Conservation (phyloP, 2,888 invertebrate species). For the Ormyrus labotus region DNA sequence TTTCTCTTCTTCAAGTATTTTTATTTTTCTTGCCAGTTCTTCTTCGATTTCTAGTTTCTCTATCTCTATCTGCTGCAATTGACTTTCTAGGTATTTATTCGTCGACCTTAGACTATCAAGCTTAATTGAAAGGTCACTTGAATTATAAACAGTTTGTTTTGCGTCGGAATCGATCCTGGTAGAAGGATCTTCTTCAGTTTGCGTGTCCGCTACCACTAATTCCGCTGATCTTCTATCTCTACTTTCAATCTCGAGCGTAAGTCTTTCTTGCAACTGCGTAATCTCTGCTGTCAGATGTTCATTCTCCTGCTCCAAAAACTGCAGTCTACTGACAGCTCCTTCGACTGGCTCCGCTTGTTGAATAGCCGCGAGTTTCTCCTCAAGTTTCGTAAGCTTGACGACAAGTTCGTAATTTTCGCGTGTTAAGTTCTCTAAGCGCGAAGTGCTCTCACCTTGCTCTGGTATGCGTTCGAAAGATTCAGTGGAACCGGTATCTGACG, state of each 20-base stretch:
- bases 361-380: constrained; percentile 62
- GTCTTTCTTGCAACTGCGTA: constrained; percentile 12
- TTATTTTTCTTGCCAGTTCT: no score
- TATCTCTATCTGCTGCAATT: constrained; percentile 74
- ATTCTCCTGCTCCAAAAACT: constrained; percentile 41
- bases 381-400: constrained; percentile 67
- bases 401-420: constrained; percentile 70
- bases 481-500: constrained; percentile 68
- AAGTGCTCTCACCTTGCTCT: constrained; percentile 63
- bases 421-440: constrained; percentile 68
- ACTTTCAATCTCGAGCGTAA: background rate
- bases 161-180: no score
- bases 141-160: no score
- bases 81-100: no score
- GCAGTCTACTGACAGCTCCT: background rate
- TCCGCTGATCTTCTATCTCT: constrained; percentile 26
- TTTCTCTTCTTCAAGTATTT: constrained; percentile 62
- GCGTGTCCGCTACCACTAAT: no score
- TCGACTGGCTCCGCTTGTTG: background rate
- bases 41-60: constrained; percentile 64
- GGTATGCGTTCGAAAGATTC: constrained; percentile 73
- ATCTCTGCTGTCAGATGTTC: constrained; percentile 13
- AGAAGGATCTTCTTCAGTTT: no score
- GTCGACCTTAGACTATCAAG: no score
- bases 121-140: no score